These are phyloP conservation scores for Gobius niger DNA, from an alignment of 2,113 vertebrate genomes.

Conservation along the genomic window DNA sequence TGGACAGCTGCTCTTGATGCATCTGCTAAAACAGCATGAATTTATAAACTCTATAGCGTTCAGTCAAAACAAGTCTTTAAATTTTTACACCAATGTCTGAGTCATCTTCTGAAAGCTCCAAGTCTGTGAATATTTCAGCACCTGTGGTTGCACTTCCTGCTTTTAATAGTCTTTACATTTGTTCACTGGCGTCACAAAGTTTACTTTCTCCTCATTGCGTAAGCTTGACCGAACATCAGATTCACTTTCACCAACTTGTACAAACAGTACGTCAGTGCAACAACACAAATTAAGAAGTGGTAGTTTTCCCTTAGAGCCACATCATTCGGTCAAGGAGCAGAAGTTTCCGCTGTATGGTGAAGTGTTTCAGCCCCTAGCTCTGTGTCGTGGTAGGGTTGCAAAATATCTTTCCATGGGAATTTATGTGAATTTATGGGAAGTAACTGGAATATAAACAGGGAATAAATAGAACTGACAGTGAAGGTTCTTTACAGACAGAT, in stretches of 20 bases:
- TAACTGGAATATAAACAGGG: too few relatives aligned
- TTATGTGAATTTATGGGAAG: too few relatives aligned
- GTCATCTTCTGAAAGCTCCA: conserved; percentile 34
- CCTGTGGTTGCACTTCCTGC: not conserved
- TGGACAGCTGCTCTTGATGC: not conserved
- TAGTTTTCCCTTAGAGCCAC: conserved; percentile 1
- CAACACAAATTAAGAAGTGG: conserved; percentile 7
- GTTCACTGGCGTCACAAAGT: conserved; percentile 22
- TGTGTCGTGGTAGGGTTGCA: not conserved
- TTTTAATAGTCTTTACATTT: conserved; percentile 45
- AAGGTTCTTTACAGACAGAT: too few relatives aligned
- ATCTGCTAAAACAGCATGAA: not conserved
- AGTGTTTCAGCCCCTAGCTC: conserved; percentile 12
- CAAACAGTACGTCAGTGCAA: not conserved
- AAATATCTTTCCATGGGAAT: not conserved
- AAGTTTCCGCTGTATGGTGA: conserved; percentile 31
- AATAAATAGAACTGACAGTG: too few relatives aligned
- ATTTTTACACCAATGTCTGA: conserved; percentile 18
- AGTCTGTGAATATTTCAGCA: conserved; percentile 50
- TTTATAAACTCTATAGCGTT: not conserved
- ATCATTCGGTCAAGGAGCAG: conserved; percentile 21
- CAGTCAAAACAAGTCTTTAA: not conserved
- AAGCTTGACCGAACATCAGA: conserved; percentile 43
- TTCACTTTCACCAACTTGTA: conserved; percentile 23
- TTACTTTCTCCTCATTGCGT: conserved; percentile 49